Base-by-base conservation (phyloP, 2,888 invertebrate genomes). In the Lochmaea capreae region DNA sequence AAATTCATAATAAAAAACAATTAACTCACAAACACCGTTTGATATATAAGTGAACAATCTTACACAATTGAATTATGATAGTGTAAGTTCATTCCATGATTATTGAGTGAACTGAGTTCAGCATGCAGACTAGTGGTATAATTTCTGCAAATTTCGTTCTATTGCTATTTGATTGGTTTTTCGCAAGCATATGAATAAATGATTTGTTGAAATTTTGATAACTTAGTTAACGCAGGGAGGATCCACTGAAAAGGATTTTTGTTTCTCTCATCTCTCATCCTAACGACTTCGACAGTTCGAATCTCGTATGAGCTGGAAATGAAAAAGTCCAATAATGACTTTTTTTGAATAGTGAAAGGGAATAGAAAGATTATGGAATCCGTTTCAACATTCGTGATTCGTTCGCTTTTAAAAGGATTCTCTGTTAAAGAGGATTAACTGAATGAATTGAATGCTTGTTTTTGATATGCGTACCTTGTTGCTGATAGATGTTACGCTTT, bases 291-390 rank as follows among this genome's bases (percentile, higher is more conserved):
- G 33, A 39, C 33, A 39, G 33, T 58, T 18, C 14, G 14, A 14
- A 39, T 14, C 61, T 11, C n/a, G n/a, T 18, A 42, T 59, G 46
- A 42, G 54, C n/a, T 18, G 54, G 63, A 63, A 49, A 70, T 54
- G 63, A 57, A 42, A 70, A 70, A 70, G 18, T 39, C 52, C 43
- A 59, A 67, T 67, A 70, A 26, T 63, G 18, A 70, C 59, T 33
- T 63, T 52, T 69, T 62, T 62, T 62, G 26, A 39, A 52, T 26
- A 18, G 33, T 14, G 2, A 58, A 57, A 67, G 3, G 49, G 65
- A 14, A 52, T 14, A 49, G 57, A 14, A 22, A 26, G 59, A 67
- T 58, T 59, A 46, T 67, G 22, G 22, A 67, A 59, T 67, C 59
- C 49, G 33, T 67, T 59, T 22, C 57, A 22, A 57, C 57, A 57